A percentile compares a stretch with the other conserved stretches of the same genome.
Conservation (phyloP, 2,113 vertebrate genomes). For the Pyrgilauda ruficollis region DNA sequence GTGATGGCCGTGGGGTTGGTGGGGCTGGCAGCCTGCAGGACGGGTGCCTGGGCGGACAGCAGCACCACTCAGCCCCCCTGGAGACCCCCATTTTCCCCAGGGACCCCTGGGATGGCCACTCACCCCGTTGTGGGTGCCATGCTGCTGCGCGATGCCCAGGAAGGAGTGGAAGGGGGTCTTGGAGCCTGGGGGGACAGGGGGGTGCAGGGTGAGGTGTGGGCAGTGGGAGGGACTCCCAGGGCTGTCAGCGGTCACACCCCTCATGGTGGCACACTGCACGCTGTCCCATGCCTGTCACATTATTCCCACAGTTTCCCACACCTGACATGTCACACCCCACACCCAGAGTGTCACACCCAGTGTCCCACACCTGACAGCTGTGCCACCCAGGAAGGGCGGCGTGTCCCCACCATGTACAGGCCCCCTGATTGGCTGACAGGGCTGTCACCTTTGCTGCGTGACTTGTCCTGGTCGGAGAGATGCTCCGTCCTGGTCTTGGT, state of each 20-base stretch:
- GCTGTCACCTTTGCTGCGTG: constrained; percentile 87
- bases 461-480: constrained; percentile 93
- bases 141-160: constrained; percentile 94
- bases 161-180: constrained; percentile 97
- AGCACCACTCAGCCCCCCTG: background rate
- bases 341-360: too few species aligned
- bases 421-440: background rate
- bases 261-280: rapidly evolving
- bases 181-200: constrained; percentile 70
- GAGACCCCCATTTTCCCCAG: rapidly evolving
- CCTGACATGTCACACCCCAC: background rate
- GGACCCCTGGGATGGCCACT: constrained; percentile 14
- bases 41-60: constrained; percentile 72
- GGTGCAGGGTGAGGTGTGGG: background rate
- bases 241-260: rapidly evolving
- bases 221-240: background rate
- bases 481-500: constrained; percentile 95
- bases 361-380: rapidly evolving
- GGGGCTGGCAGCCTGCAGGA: constrained; percentile 86
- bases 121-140: constrained; percentile 87
- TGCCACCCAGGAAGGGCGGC: background rate
- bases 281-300: background rate
- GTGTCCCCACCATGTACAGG: rapidly evolving
- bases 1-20: constrained; percentile 91
- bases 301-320: background rate